A percentile compares a stretch with the other conserved stretches of the same genome.
Evolutionary conservation across 2,888 invertebrate genomes (phyloP).

Genomic region (Gnatocerus cornutus): DNA sequence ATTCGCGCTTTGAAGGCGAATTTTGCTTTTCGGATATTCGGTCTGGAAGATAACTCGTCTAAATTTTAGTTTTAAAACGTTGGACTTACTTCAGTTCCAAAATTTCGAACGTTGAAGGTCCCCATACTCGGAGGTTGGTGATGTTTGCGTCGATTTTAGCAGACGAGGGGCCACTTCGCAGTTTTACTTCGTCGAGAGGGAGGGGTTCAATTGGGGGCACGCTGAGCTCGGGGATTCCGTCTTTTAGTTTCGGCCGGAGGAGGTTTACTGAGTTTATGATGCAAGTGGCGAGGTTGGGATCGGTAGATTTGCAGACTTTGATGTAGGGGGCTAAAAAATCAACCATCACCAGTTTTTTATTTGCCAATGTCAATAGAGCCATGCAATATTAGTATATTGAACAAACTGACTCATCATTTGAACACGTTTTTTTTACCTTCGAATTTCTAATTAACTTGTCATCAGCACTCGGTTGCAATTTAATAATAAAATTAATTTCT

Average conservation of each 20-base stretch:
- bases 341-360: too few species aligned
- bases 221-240: slow-evolving; percentile 73
- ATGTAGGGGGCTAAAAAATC: slow-evolving; percentile 66
- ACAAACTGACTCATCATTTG: too few species aligned
- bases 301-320: slow-evolving; percentile 64
- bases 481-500: too few species aligned
- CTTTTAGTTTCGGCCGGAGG: slow-evolving; percentile 64
- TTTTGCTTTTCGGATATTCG: slow-evolving; percentile 76
- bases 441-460: too few species aligned
- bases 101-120: slow-evolving; percentile 76
- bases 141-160: slow-evolving; percentile 75
- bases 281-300: slow-evolving; percentile 66
- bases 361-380: too few species aligned
- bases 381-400: too few species aligned
- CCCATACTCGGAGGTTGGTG: slow-evolving; percentile 76
- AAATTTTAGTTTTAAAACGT: neutral
- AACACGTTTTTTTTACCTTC: too few species aligned
- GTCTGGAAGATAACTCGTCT: slow-evolving; percentile 70
- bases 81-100: slow-evolving; percentile 73
- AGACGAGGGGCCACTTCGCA: slow-evolving; percentile 64
- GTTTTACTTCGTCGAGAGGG: slow-evolving; percentile 59
- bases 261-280: slow-evolving; percentile 67
- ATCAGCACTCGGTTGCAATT: too few species aligned
- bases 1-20: slow-evolving; percentile 78
- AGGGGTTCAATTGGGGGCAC: slow-evolving; percentile 75